Evolutionary conservation across 64 coral and sea anemone genomes (phyloP).

Genomic region (Actinia tenebrosa): DNA sequence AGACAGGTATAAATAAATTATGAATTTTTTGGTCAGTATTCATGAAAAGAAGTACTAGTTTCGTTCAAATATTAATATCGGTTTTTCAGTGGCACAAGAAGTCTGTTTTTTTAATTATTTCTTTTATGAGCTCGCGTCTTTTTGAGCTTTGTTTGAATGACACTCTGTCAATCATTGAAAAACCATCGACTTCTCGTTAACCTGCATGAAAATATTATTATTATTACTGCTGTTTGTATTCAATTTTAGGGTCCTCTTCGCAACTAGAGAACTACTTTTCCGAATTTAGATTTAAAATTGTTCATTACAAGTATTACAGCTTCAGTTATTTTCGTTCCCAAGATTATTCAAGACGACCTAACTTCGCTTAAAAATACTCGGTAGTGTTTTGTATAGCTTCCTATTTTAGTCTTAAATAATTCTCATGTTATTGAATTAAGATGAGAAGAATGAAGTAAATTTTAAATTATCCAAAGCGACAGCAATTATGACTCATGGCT

Average conservation of each 20-base stretch:
- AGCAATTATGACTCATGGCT: not conserved
- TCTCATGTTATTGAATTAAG: not conserved
- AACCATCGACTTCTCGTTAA: not conserved
- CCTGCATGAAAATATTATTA: not conserved
- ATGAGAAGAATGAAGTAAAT: not conserved
- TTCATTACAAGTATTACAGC: not conserved
- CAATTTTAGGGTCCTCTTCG: not conserved
- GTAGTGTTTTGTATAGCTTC: not conserved
- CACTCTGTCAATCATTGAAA: not conserved
- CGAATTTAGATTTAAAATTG: not conserved
- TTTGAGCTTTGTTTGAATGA: not conserved
- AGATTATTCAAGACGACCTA: no score
- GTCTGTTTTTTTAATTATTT: not conserved
- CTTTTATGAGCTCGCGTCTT: not conserved
- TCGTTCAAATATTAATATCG: not conserved
- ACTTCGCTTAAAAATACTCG: no score
- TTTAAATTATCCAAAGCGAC: not conserved
- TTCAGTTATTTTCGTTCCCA: not conserved
- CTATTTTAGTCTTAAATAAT: not conserved
- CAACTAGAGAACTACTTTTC: not conserved
- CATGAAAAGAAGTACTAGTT: not conserved
- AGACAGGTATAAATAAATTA: not conserved
- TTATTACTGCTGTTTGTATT: not conserved
- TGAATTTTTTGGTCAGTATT: not conserved
- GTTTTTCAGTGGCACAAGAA: not conserved